phyloP scores from a whole-genome alignment of 1,140 invertebrate species.

The Ladona fulva region DNA sequence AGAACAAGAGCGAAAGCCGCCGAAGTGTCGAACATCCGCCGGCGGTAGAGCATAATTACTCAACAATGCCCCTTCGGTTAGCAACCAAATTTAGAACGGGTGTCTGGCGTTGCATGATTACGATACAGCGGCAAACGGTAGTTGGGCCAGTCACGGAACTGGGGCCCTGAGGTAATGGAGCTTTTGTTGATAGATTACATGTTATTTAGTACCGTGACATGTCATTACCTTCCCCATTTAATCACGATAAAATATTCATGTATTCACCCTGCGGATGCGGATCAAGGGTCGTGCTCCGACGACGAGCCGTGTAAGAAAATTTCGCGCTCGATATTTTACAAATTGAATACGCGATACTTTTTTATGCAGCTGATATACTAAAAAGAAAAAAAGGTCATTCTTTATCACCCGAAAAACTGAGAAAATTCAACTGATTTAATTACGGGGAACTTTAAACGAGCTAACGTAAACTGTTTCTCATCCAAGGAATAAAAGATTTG shows the following conservation, averaged over 20 bases:
- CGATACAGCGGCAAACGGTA: neutral
- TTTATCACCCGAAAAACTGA: too few relatives aligned
- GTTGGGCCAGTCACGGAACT: neutral
- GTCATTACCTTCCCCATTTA: neutral
- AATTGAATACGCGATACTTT: too few relatives aligned
- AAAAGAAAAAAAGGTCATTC: too few relatives aligned
- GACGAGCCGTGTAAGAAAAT: too few relatives aligned
- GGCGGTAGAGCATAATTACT: neutral
- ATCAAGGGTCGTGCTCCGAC: neutral
- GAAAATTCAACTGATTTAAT: too few relatives aligned
- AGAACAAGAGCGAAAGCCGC: neutral
- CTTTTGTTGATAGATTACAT: conserved; percentile 7
- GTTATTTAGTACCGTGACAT: neutral
- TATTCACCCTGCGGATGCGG: neutral
- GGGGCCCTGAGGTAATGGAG: neutral
- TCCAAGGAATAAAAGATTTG: too few relatives aligned
- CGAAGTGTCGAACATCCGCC: neutral
- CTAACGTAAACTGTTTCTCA: too few relatives aligned
- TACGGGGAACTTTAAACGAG: too few relatives aligned
- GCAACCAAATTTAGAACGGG: neutral
- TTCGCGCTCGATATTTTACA: too few relatives aligned
- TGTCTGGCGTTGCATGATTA: neutral
- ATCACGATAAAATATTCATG: conserved; percentile 3
- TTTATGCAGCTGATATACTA: too few relatives aligned
- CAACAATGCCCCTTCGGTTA: neutral